phyloP scores from a whole-genome alignment of 2,888 invertebrate genomes.

The Cerastis leucographa region DNA sequence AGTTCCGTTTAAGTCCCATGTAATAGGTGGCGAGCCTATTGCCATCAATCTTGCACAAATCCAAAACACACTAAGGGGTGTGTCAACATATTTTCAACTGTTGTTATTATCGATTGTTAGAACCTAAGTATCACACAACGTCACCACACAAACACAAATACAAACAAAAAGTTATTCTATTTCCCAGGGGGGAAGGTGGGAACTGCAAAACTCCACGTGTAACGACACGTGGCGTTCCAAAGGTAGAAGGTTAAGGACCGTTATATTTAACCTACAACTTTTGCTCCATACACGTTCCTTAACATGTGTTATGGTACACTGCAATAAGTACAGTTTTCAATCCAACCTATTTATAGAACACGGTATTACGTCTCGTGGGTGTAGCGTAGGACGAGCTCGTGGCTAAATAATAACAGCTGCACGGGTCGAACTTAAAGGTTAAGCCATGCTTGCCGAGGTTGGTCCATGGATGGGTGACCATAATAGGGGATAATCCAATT shows the following conservation, averaged over 20 bases:
- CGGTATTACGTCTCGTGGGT: constrained; percentile 16
- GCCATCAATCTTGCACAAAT: too few species aligned
- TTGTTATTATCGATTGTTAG: not conserved
- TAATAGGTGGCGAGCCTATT: too few species aligned
- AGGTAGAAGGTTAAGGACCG: too few species aligned
- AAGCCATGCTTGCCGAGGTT: too few species aligned
- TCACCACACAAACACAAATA: not conserved
- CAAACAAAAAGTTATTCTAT: not conserved
- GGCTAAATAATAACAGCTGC: too few species aligned
- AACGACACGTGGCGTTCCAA: not conserved
- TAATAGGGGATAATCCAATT: too few species aligned
- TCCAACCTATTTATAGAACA: constrained; percentile 1
- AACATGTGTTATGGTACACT: not conserved
- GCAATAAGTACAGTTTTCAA: not conserved
- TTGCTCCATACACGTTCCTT: not conserved
- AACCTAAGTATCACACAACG: not conserved
- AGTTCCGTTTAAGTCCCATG: too few species aligned
- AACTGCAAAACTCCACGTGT: constrained; percentile 1
- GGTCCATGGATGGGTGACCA: too few species aligned
- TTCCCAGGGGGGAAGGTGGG: too few species aligned
- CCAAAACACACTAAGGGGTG: too few species aligned
- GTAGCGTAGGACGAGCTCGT: constrained; percentile 25
- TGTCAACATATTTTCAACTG: too few species aligned
- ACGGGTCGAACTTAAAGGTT: too few species aligned
- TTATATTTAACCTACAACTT: not conserved